Conservation (phyloP, 2,888 invertebrate species). For the Dryocosmus kuriphilus region DNA sequence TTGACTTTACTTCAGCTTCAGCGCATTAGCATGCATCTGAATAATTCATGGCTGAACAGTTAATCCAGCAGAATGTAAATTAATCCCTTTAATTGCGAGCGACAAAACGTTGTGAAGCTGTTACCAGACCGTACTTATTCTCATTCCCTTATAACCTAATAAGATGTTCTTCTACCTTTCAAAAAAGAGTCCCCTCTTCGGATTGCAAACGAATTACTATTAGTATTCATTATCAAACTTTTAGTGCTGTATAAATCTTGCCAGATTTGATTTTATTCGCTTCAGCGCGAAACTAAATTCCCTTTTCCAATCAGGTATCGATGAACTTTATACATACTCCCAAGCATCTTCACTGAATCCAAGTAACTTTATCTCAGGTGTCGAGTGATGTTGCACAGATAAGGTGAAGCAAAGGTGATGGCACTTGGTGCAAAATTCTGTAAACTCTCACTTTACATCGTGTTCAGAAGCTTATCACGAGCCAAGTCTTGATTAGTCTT, state of each 20-base stretch:
- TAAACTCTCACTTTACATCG: not conserved
- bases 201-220: not conserved
- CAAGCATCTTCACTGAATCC: not conserved
- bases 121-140: slow-evolving; percentile 41
- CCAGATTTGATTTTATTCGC: not conserved
- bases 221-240: not conserved
- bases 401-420: not conserved
- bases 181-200: not conserved
- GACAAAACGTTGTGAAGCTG: slow-evolving; percentile 61
- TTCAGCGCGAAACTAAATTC: not conserved
- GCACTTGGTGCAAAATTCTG: not conserved
- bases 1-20: slow-evolving; percentile 62
- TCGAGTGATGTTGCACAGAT: not conserved
- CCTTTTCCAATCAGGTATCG: not conserved
- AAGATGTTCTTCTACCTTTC: not conserved
- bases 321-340: not conserved
- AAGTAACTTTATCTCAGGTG: not conserved
- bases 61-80: slow-evolving; percentile 75
- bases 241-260: not conserved
- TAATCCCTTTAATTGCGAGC: slow-evolving; percentile 74
- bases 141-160: slow-evolving; percentile 22
- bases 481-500: not conserved
- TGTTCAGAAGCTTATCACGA: not conserved
- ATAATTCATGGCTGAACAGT: slow-evolving; percentile 74
- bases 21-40: slow-evolving; percentile 73